Conservation (phyloP, 2,888 invertebrate genomes). For the Bibio marci region DNA sequence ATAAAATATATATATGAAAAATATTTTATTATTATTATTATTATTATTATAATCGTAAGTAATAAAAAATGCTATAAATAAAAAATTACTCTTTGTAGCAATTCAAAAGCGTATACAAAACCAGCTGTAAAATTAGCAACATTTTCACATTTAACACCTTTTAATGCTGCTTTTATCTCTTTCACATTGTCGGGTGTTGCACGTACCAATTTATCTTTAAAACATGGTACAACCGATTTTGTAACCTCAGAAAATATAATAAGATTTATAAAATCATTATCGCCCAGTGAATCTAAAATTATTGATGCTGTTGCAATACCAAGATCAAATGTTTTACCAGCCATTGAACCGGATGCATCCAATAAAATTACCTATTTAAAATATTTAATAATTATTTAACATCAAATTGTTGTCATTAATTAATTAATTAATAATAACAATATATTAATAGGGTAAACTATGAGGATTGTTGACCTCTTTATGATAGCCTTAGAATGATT, state of each 20-base stretch:
- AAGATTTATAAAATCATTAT: conserved; percentile 94
- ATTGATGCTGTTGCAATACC: conserved; percentile 77
- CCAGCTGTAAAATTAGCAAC: conserved; percentile 87
- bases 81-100: conserved; percentile 59
- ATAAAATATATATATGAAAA: conserved; percentile 11
- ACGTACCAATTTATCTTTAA: conserved; percentile 68
- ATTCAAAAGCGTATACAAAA: conserved; percentile 79
- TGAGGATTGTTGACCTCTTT: no score
- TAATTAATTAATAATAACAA: no score
- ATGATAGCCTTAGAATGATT: no score
- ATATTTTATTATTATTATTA: background rate
- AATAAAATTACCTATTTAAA: conserved; percentile 67
- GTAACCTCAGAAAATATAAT: conserved; percentile 75
- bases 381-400: background rate
- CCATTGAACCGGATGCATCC: conserved; percentile 81
- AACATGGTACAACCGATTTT: conserved; percentile 75
- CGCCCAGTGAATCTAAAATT: conserved; percentile 85
- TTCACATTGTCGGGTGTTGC: conserved; percentile 69
- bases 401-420: background rate
- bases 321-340: conserved; percentile 65
- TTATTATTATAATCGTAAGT: background rate
- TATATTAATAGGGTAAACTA: no score
- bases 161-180: conserved; percentile 60
- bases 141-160: conserved; percentile 54
- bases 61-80: conserved; percentile 1